Base-by-base conservation (phyloP, 2,888 invertebrate species). In the Dromius quadrimaculatus region DNA sequence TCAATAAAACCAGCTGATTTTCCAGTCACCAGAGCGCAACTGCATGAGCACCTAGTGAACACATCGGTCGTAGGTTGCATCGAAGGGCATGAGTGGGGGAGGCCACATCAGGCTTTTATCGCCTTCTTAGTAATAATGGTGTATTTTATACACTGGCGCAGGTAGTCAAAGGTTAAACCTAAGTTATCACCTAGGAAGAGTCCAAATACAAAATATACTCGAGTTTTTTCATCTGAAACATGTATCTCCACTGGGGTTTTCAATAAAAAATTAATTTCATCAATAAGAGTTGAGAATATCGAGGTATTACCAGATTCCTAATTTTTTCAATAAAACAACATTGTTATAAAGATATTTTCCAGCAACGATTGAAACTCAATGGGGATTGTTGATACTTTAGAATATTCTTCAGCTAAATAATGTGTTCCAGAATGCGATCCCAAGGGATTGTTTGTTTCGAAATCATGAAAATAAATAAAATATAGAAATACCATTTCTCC, bases 111-210 rank as follows among this genome's bases (percentile, higher is more conserved):
- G n/a, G n/a, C n/a, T n/a, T n/a, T n/a, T n/a, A n/a, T n/a, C n/a
- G n/a, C n/a, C n/a, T n/a, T n/a, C n/a, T n/a, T n/a, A n/a, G n/a
- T n/a, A n/a, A n/a, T n/a, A n/a, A n/a, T n/a, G n/a, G n/a, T n/a
- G n/a, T n/a, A n/a, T n/a, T n/a, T n/a, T n/a, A n/a, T n/a, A n/a
- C n/a, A n/a, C n/a, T n/a, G n/a, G n/a, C n/a, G n/a, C n/a, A n/a
- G n/a, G n/a, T n/a, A n/a, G n/a, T n/a, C n/a, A n/a, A n/a, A n/a
- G n/a, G n/a, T 28, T 15, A 65, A 20, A 6, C 71, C 74, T 28
- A 73, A 70, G 61, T 74, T 74, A 65, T 74, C 74, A 13, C 65
- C 74, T 6, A 70, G 47, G 74, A 38, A 38, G 3, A 71, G 38
- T 23, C 20, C 47, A 15, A 73, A 32, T 17, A 38, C 66, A 50